Evolutionary conservation across 2,888 invertebrate species (phyloP), one percentile per base, ranked within the genome.

Genomic region (Polyploca ridens): DNA sequence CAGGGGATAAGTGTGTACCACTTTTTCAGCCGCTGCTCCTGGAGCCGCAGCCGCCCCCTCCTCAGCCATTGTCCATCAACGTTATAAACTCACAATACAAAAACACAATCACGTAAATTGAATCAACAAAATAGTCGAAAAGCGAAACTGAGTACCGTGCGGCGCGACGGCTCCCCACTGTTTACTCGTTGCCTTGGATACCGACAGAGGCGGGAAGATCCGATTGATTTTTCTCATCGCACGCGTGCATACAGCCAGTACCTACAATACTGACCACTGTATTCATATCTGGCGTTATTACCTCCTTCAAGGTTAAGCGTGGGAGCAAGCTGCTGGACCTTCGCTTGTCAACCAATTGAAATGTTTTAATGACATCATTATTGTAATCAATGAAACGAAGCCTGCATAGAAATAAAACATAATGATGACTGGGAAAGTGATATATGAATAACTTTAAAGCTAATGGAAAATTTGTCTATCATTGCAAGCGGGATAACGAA

Each of bases 1-100:
- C 65, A 98, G 90, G 49, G 98, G 97, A 95, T 98, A 98, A 3
- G 97, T 97, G 81, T 97, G 97, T 66, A 97, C 90, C 63, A 96
- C 94, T 94, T 96, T 96, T 83, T 96, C 97, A 62, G 94, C 88
- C 54, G 93, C 93, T 11, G 89, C 93, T 59, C 90, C 91, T 62
- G 90, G 85, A 8, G 84, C 82, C 14, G 86, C 75, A 16, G 73
- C 80, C 35, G 74, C 80, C 14, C 70, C 85, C 64, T 93, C 93
- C 1, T 93, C 93, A 62, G 84, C 94, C 93, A 93, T 93, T 44
- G 67, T 84, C 71, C 65, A 76, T 71, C 67, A 71, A 77, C 70
- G 67, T 67, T 71, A 72, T 74, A 54, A 66, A 62, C 65, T 65
- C 70, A 70, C 67, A 62, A 62, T 67, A 66, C 65, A 66, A 66